A percentile compares a stretch with the other conserved stretches of the same genome.
These are phyloP conservation scores for Scolanthus callimorphus DNA, from an alignment of 92 coral and sea anemone genomes.

Conservation along the genomic window DNA sequence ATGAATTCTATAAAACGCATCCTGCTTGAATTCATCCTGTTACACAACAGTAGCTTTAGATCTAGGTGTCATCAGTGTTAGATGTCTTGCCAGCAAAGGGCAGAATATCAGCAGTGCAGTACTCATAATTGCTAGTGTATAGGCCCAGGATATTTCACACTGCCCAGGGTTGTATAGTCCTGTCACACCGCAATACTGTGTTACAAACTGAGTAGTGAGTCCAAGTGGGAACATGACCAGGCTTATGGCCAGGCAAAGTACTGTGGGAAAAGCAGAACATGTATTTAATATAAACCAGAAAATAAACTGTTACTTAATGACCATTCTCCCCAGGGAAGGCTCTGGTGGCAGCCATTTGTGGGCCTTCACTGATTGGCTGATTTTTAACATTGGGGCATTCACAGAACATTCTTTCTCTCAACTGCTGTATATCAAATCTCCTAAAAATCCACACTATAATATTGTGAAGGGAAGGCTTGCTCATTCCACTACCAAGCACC, in stretches of 20 bases:
- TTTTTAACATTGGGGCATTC: too few species aligned
- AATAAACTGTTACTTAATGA: too few species aligned
- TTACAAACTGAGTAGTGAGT: constrained; percentile 56
- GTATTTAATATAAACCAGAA: too few species aligned
- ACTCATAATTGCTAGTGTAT: constrained; percentile 63
- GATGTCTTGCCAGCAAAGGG: constrained; percentile 68
- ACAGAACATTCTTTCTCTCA: too few species aligned
- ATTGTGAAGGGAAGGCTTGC: too few species aligned
- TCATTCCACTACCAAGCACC: too few species aligned
- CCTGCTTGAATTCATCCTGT: background rate
- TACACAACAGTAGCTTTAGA: constrained; percentile 82
- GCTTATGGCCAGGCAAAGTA: constrained; percentile 45
- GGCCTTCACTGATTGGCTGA: too few species aligned
- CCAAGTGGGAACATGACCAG: constrained; percentile 67
- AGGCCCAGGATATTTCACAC: constrained; percentile 82
- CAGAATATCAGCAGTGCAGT: constrained; percentile 67
- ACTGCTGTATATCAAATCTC: too few species aligned
- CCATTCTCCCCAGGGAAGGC: too few species aligned
- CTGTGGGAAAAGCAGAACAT: constrained; percentile 46
- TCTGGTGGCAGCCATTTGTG: too few species aligned
- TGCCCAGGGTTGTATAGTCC: constrained; percentile 48
- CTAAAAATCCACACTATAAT: too few species aligned
- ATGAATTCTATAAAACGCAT: too few species aligned
- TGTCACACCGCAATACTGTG: constrained; percentile 51
- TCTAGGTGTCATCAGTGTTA: constrained; percentile 49